Evolutionary conservation across 2,113 vertebrate genomes (phyloP).

Genomic region (Electrona antarctica): DNA sequence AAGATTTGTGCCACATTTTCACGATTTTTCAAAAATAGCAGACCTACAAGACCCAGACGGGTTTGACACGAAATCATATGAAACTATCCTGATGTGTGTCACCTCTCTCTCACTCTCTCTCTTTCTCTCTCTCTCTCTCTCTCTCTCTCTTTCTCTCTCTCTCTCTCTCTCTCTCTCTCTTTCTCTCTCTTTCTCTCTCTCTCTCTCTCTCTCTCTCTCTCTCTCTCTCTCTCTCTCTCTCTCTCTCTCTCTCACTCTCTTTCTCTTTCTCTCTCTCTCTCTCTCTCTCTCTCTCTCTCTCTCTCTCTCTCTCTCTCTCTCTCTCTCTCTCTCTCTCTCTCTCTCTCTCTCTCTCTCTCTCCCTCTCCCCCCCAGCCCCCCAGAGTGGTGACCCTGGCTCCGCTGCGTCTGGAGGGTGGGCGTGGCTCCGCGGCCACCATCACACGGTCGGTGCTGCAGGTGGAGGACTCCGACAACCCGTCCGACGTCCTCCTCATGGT

Average conservation of each 20-base stretch:
- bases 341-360: too few relatives aligned
- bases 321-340: too few relatives aligned
- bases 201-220: not conserved
- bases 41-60: too few relatives aligned
- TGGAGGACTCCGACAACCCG: slow-evolving; percentile 89
- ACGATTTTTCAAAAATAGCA: too few relatives aligned
- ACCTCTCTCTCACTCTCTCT: not conserved
- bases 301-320: too few relatives aligned
- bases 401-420: slow-evolving; percentile 75
- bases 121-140: not conserved
- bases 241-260: not conserved
- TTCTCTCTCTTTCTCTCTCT: slow-evolving; percentile 27
- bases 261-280: too few relatives aligned
- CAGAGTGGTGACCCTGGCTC: slow-evolving; percentile 80
- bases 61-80: too few relatives aligned
- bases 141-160: not conserved
- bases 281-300: too few relatives aligned
- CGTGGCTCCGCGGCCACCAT: slow-evolving; percentile 65
- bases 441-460: slow-evolving; percentile 79
- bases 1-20: too few relatives aligned
- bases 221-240: not conserved
- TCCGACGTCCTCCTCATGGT: slow-evolving; percentile 85
- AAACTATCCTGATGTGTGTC: too few relatives aligned
- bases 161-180: not conserved
- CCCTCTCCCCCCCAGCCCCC: slow-evolving; percentile 80